These are phyloP conservation scores for Clupea harengus DNA, from an alignment of 2,113 vertebrate genomes.

Conservation along the genomic window DNA sequence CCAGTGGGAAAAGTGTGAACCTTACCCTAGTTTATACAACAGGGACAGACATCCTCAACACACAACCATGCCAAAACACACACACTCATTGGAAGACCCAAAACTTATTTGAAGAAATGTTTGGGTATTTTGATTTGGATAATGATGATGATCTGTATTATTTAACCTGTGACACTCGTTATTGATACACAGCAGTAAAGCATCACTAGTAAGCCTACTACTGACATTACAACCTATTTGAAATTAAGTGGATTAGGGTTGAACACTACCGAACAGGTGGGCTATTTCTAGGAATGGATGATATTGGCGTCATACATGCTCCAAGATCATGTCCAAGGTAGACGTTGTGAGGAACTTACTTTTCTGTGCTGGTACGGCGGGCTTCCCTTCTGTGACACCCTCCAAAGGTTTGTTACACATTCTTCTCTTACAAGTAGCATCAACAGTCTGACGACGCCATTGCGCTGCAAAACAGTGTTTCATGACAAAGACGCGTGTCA, in stretches of 20 bases:
- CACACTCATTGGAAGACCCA: neutral
- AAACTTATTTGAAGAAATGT: too few relatives aligned
- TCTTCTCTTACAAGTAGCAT: constrained; percentile 48
- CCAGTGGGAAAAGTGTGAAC: neutral
- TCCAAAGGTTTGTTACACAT: constrained; percentile 69
- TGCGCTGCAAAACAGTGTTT: constrained; percentile 50
- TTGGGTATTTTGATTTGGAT: too few relatives aligned
- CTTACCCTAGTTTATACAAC: neutral
- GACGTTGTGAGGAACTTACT: neutral
- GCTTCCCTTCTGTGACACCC: constrained; percentile 37
- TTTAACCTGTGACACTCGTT: too few relatives aligned
- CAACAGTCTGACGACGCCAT: constrained; percentile 41
- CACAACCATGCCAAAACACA: neutral
- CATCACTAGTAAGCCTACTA: too few relatives aligned
- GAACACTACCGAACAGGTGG: too few relatives aligned
- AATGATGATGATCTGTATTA: too few relatives aligned
- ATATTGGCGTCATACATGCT: too few relatives aligned
- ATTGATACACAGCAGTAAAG: too few relatives aligned
- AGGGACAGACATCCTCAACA: neutral
- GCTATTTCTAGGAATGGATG: too few relatives aligned
- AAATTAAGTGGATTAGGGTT: too few relatives aligned
- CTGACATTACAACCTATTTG: too few relatives aligned
- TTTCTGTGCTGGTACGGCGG: constrained; percentile 42
- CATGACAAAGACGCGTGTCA: neutral
- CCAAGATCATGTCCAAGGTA: neutral